Evolutionary conservation across 2,797 vertebrate species (phyloP).

Genomic region (Lacerta agilis): DNA sequence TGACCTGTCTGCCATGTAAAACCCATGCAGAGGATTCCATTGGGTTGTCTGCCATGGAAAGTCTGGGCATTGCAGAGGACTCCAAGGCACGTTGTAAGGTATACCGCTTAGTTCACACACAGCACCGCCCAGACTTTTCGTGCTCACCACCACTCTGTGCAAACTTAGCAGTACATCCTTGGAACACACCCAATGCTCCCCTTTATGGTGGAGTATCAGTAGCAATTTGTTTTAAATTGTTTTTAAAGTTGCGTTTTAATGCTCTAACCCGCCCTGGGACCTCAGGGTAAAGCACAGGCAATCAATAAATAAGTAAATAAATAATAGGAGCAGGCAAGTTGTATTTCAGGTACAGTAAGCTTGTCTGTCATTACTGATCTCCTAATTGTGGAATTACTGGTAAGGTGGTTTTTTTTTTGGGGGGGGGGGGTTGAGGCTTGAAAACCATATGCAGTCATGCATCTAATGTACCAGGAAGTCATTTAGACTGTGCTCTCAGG

Average conservation of each 20-base stretch:
- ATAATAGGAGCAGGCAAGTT: background rate
- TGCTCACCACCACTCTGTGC: background rate
- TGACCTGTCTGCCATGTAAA: background rate
- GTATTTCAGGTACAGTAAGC: background rate
- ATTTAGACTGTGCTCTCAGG: background rate
- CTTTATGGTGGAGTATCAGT: too few species aligned
- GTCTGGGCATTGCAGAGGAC: background rate
- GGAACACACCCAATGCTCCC: too few species aligned
- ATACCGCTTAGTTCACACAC: background rate
- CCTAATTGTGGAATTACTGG: background rate
- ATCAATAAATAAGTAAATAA: too few species aligned
- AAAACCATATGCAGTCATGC: background rate
- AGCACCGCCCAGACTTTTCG: background rate
- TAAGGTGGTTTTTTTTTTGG: background rate
- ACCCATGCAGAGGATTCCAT: too few species aligned
- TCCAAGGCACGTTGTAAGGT: background rate
- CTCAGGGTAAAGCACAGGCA: too few species aligned
- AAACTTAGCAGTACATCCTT: background rate
- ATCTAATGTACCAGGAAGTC: background rate
- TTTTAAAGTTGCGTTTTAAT: too few species aligned
- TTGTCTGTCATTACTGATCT: background rate
- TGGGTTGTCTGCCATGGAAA: background rate
- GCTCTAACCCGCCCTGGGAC: too few species aligned
- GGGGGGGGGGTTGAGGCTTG: too few species aligned
- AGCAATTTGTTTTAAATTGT: background rate